Conservation (phyloP, 2,888 invertebrate species). For the Synanthedon tipuliformis region DNA sequence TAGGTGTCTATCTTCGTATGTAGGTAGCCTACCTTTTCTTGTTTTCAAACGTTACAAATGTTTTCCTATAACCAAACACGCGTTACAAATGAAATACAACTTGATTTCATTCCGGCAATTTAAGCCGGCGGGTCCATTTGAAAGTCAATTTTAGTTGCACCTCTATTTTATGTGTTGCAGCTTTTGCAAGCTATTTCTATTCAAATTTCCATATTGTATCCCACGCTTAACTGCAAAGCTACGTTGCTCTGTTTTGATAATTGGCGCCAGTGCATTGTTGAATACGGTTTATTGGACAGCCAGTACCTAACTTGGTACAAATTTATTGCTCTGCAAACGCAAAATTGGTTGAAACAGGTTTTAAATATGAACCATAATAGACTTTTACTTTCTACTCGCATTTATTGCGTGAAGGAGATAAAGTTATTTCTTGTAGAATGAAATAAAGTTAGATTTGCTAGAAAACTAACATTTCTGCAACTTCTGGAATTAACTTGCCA, state of each 20-base stretch:
- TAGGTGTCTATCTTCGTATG: too few species aligned
- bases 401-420: too few species aligned
- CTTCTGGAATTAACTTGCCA: too few species aligned
- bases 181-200: neutral
- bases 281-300: constrained; percentile 3
- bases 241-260: neutral
- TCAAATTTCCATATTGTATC: neutral
- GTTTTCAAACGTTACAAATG: too few species aligned
- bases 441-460: too few species aligned
- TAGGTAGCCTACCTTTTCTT: too few species aligned
- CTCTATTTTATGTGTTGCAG: neutral
- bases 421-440: too few species aligned
- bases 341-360: too few species aligned
- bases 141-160: neutral
- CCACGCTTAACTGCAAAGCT: neutral
- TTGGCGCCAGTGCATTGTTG: constrained; percentile 5
- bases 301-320: neutral
- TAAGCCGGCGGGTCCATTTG: neutral
- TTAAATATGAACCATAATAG: too few species aligned
- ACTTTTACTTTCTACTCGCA: too few species aligned
- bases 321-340: too few species aligned
- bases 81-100: neutral
- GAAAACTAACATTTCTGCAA: too few species aligned
- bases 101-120: neutral
- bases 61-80: neutral